Evolutionary conservation across 2,113 vertebrate genomes (phyloP).

Genomic region (Siphamia tubifer): DNA sequence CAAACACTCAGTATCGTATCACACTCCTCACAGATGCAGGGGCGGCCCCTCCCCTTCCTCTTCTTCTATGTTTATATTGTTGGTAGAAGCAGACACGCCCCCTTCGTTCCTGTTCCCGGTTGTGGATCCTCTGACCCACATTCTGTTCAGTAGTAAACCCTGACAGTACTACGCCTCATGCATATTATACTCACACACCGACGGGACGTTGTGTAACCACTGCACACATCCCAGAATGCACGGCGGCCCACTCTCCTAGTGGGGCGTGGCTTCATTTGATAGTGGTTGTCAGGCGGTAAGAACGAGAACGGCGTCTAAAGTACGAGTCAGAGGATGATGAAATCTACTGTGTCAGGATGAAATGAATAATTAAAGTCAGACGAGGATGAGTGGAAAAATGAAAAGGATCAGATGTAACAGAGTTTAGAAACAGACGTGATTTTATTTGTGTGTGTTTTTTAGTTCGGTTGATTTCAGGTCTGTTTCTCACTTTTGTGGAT

Average conservation of each 20-base stretch:
- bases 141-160: slow-evolving; percentile 53
- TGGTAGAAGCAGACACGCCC: too few relatives aligned
- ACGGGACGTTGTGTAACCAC: slow-evolving; percentile 1
- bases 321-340: slow-evolving; percentile 30
- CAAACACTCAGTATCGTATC: too few relatives aligned
- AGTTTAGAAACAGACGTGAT: too few relatives aligned
- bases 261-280: not conserved
- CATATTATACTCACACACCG: not conserved
- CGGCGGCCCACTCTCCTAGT: not conserved
- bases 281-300: not conserved
- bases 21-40: too few relatives aligned
- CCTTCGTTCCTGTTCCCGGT: slow-evolving; percentile 21
- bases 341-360: slow-evolving; percentile 14
- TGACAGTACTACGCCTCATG: slow-evolving; percentile 32
- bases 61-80: too few relatives aligned
- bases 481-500: too few relatives aligned
- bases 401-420: not conserved
- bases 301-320: slow-evolving; percentile 3
- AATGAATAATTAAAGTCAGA: slow-evolving; percentile 27
- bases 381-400: not conserved
- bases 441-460: too few relatives aligned
- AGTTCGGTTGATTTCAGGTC: too few relatives aligned
- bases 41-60: too few relatives aligned
- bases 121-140: slow-evolving; percentile 64
- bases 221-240: not conserved